A percentile compares a stretch with the other conserved stretches of the same genome.
These are phyloP conservation scores for Harpalus rubripes DNA, from an alignment of 2,888 invertebrate genomes.

Conservation along the genomic window DNA sequence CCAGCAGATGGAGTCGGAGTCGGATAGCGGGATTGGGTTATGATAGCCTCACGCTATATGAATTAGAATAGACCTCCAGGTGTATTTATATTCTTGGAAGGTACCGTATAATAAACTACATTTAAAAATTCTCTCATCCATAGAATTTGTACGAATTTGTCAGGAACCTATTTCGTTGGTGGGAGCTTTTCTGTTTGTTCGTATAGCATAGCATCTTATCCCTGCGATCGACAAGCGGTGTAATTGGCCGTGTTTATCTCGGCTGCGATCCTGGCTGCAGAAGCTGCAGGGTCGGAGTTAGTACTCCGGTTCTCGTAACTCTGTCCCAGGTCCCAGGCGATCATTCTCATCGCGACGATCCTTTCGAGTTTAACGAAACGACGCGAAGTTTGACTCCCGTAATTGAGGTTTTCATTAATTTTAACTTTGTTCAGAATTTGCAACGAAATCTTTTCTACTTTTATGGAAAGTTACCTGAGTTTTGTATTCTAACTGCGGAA, in stretches of 20 bases:
- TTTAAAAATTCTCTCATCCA: no score
- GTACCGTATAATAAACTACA: no score
- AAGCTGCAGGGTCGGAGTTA: constrained; percentile 11
- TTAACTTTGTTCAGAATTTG: constrained; percentile 29
- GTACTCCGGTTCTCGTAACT: not conserved
- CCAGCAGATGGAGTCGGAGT: no score
- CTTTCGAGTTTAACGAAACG: constrained; percentile 5
- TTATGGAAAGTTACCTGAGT: constrained; percentile 22
- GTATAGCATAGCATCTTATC: not conserved
- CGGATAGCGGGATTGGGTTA: no score
- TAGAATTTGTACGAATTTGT: no score
- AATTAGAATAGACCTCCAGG: no score
- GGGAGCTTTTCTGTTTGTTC: not conserved
- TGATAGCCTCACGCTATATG: no score
- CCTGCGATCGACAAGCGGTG: not conserved
- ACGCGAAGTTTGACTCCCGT: constrained; percentile 21
- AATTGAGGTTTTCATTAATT: constrained; percentile 57
- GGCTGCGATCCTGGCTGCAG: constrained; percentile 12
- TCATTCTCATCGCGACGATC: constrained; percentile 23
- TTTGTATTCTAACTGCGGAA: constrained; percentile 8
- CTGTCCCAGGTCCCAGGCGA: not conserved
- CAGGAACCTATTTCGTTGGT: not conserved
- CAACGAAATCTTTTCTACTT: constrained; percentile 39
- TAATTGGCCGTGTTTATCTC: constrained; percentile 34
- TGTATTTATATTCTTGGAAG: no score